Conservation (phyloP, 1,140 invertebrate species). For the Laodelphax striatellus region DNA sequence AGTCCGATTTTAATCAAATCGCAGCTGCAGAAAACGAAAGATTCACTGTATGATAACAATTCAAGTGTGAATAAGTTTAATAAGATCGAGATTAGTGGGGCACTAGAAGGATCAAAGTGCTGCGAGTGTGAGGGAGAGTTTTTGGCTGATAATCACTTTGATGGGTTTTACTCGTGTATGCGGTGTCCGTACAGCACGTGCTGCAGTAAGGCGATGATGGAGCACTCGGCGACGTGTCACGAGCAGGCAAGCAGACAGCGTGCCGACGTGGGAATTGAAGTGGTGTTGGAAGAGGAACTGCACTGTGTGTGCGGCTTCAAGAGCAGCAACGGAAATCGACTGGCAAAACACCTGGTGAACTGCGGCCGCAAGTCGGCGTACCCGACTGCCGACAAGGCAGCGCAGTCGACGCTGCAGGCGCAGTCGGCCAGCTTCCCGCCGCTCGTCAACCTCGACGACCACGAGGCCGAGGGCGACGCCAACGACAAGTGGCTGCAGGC, state of each 20-base stretch:
- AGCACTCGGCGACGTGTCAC: slow-evolving; percentile 40
- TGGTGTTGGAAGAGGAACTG: slow-evolving; percentile 35
- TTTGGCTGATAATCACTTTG: slow-evolving; percentile 49
- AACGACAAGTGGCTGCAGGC: slow-evolving; percentile 17
- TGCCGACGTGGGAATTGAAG: slow-evolving; percentile 12
- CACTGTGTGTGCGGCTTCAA: slow-evolving; percentile 63
- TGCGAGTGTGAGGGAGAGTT: slow-evolving; percentile 58
- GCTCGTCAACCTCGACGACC: slow-evolving; percentile 17
- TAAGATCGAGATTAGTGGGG: slow-evolving; percentile 2
- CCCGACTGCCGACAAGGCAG: slow-evolving; percentile 33
- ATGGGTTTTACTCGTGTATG: slow-evolving; percentile 53
- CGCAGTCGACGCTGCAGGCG: slow-evolving; percentile 7
- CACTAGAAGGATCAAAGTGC: slow-evolving; percentile 32
- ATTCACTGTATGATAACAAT: background rate
- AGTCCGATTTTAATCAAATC: background rate
- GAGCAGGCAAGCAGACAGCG: background rate
- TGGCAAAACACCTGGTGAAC: slow-evolving; percentile 45
- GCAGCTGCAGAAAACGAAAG: slow-evolving; percentile 2
- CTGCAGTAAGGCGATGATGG: slow-evolving; percentile 59
- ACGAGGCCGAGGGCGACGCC: slow-evolving; percentile 10
- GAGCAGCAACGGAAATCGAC: slow-evolving; percentile 45
- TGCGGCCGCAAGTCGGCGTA: slow-evolving; percentile 51
- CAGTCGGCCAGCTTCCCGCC: slow-evolving; percentile 21
- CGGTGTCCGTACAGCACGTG: slow-evolving; percentile 65
- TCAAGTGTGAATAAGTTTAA: slow-evolving; percentile 4